Percentiles rank a stretch among this genome's conserved stretches.
These are phyloP conservation scores for Asbolus verrucosus DNA, from an alignment of 1,140 invertebrate species.

Conservation along the genomic window DNA sequence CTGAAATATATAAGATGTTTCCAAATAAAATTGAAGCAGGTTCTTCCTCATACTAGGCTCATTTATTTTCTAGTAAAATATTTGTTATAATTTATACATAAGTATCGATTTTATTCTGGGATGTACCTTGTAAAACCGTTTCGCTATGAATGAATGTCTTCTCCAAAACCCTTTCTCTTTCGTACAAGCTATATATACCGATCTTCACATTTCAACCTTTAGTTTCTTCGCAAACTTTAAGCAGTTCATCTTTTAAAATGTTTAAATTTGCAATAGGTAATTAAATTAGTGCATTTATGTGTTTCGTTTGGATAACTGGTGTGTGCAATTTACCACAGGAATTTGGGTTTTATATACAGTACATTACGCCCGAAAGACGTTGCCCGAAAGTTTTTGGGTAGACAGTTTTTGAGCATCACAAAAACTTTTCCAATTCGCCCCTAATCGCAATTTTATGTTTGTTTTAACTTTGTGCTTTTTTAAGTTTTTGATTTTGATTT, in stretches of 20 bases:
- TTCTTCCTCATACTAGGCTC: constrained; percentile 19
- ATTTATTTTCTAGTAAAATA: constrained; percentile 32
- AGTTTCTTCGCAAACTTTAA: constrained; percentile 34
- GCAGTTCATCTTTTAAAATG: constrained; percentile 30
- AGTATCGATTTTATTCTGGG: constrained; percentile 29
- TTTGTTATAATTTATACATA: constrained; percentile 30
- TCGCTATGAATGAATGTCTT: constrained; percentile 39
- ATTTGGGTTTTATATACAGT: not conserved
- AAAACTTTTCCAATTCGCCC: constrained; percentile 29
- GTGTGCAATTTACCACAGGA: constrained; percentile 2
- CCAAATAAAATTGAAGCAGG: constrained; percentile 35
- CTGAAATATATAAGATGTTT: constrained; percentile 26
- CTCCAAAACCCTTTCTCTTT: constrained; percentile 40
- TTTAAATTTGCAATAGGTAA: constrained; percentile 26
- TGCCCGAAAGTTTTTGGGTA: constrained; percentile 18
- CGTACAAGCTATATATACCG: constrained; percentile 37
- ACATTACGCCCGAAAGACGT: not conserved
- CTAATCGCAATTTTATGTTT: too few species aligned
- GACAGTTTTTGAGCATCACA: constrained; percentile 12
- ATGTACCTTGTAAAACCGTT: constrained; percentile 38
- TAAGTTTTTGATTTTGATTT: too few species aligned
- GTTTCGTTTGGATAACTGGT: constrained; percentile 9
- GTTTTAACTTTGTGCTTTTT: not conserved
- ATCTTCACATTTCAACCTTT: constrained; percentile 32
- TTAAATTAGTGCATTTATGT: constrained; percentile 25